These are phyloP conservation scores for Papilio gigon DNA, from an alignment of 2,888 invertebrate genomes.

Conservation along the genomic window DNA sequence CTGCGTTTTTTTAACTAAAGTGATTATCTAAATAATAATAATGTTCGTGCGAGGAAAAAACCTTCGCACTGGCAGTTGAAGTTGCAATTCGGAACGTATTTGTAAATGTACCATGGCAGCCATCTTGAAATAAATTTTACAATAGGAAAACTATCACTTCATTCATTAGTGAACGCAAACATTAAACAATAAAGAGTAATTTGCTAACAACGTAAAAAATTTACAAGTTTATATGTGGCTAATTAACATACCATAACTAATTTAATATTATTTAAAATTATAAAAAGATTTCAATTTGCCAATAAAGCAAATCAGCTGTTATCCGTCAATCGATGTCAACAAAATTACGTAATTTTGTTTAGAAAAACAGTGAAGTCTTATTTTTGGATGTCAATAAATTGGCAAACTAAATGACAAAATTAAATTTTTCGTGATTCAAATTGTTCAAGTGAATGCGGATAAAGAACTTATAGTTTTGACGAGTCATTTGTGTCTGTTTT, in stretches of 20 bases:
- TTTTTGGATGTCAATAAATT: slow-evolving; percentile 75
- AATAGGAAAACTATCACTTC: slow-evolving; percentile 69
- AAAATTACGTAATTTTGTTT: slow-evolving; percentile 84
- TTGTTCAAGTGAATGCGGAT: slow-evolving; percentile 66
- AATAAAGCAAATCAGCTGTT: slow-evolving; percentile 83
- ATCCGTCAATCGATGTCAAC: slow-evolving; percentile 84
- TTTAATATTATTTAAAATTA: slow-evolving; percentile 48
- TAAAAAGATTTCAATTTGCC: slow-evolving; percentile 66
- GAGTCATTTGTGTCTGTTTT: slow-evolving; percentile 61
- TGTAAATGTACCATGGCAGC: slow-evolving; percentile 54
- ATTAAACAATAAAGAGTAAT: slow-evolving; percentile 40
- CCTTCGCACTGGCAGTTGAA: slow-evolving; percentile 33
- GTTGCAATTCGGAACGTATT: slow-evolving; percentile 34
- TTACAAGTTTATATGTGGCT: slow-evolving; percentile 34
- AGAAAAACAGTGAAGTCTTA: slow-evolving; percentile 79
- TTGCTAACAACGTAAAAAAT: slow-evolving; percentile 33
- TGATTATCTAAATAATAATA: neutral
- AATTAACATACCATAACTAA: slow-evolving; percentile 24
- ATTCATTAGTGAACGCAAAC: slow-evolving; percentile 66
- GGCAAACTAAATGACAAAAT: slow-evolving; percentile 70
- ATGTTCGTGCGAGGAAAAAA: neutral
- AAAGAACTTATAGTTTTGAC: slow-evolving; percentile 60
- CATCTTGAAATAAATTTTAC: slow-evolving; percentile 75
- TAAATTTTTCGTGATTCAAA: slow-evolving; percentile 67
- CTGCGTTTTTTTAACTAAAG: neutral